Evolutionary conservation across 1,140 invertebrate species (phyloP), one percentile per base, ranked within the genome.

Genomic region (Aphaenogaster rudis): DNA sequence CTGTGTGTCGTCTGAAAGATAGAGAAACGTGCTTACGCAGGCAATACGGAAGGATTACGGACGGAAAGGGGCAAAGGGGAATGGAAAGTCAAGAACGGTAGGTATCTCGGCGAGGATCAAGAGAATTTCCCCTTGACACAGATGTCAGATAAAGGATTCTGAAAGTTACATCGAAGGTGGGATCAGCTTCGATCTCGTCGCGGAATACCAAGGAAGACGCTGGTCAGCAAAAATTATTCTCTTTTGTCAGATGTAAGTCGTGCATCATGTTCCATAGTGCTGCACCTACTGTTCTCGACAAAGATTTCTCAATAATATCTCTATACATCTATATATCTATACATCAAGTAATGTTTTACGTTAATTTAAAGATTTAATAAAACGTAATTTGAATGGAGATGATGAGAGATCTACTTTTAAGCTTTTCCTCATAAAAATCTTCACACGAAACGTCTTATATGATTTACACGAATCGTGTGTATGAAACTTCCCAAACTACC

Each of bases 81-180:
- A 36, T 81, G 64, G 69, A 79, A 82, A 89, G 88, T 74, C 61
- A 77, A 81, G 88, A 89, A 81, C 59, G 76, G 77, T 74, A 48
- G 84, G 52, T 84, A 87, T 87, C 85, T 28, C 63, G 33, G 69
- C 50, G 57, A 87, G 77, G 84, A 90, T 90, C 88, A 81, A 59
- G 80, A 50, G 88, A 90, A 90, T 90, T 90, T 89, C 85, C 76
- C 85, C 88, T 90, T 89, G 88, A 90, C 88, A 90, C 77, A 82
- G 88, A 90, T 89, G 88, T 87, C 88, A 86, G 88, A 90, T 90
- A 89, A 90, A 89, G 88, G 88, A 90, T 89, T 88, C 85, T 82
- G 78, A 59, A 78, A 85, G 88, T 90, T 88, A 86, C 84, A 42
- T 90, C 88, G 84, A 67, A 69, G 80, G 42, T 84, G 52, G 42